Evolutionary conservation across 2,797 vertebrate genomes (phyloP), one percentile per base, ranked within the genome.

Genomic region (Cichlasoma orientale): DNA sequence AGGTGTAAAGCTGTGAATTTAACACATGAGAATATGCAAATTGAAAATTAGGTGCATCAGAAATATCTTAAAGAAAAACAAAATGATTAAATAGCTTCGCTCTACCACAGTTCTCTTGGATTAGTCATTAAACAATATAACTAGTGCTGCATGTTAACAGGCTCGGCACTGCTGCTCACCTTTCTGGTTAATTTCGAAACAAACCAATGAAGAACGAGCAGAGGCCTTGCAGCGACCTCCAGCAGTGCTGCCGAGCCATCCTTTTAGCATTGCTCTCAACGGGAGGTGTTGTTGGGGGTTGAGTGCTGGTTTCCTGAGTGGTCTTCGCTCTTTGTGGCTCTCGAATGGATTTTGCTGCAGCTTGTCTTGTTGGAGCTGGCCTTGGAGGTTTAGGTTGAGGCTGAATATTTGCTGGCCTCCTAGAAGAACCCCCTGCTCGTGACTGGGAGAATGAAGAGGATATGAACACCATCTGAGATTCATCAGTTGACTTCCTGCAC

Each of bases 201-300:
- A 95, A 90, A 53, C 95, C 93, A 27, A 97, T 93, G 82, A 97
- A 41, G 44, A 90, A 96, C 58, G 95, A 84, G 74, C 96, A 97
- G 77, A 96, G 63, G 13, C 91, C 90, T 2, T 94, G 93, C n/a
- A 98, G 89, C 1, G 96, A 96, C 74, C 93, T 94, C 96, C 96
- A 97, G 87, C 97, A 97, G 75, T 96, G 91, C 16, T 95, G 90
- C 73, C 78, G 90, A 23, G 96, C 95, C 75, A 95, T 82, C 82
- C 84, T 95, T 92, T 92, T 93, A 3, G 95, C 92, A 18, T 92
- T 84, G 0, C 87, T 94, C 72, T 94, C 93, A 2, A 71, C 83
- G 0, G 80, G 36, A 1, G 90, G 7, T 7, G 78, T 72, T 1
- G 86, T 72, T 2, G 91, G 0, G 47, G 41, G 74, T 53, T 59